These are phyloP conservation scores for Drosophila funebris DNA, from an alignment of 1,140 invertebrate species.

Conservation along the genomic window DNA sequence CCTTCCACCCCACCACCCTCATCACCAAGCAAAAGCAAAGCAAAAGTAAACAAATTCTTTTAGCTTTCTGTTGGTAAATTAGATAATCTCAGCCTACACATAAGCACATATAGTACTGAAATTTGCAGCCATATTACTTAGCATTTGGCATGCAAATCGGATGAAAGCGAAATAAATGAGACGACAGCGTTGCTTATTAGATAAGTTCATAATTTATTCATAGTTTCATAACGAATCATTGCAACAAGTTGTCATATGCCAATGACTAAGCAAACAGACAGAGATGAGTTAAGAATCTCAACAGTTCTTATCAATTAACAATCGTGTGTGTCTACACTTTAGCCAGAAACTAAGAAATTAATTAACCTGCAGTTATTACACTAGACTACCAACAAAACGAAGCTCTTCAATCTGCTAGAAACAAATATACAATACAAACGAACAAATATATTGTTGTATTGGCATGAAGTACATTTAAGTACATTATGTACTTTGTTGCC, in stretches of 20 bases:
- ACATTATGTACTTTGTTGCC: not conserved
- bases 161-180: constrained; percentile 51
- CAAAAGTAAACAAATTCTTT: constrained; percentile 38
- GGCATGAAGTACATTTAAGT: no score
- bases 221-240: constrained; percentile 16
- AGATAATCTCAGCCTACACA: constrained; percentile 10
- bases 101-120: not conserved
- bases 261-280: constrained; percentile 11
- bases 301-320: constrained; percentile 32
- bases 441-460: no score
- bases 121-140: constrained; percentile 1
- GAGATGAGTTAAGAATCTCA: not conserved
- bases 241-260: constrained; percentile 23
- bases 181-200: constrained; percentile 53
- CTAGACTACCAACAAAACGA: not conserved
- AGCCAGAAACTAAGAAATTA: not conserved
- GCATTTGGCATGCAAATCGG: constrained; percentile 43
- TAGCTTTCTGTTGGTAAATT: constrained; percentile 21
- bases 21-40: no score
- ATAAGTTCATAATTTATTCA: constrained; percentile 69
- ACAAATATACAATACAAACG: not conserved
- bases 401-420: not conserved
- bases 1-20: no score
- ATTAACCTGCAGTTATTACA: not conserved
- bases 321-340: not conserved